phyloP scores from a whole-genome alignment of 1,140 invertebrate genomes.

The Ooceraea biroi region DNA sequence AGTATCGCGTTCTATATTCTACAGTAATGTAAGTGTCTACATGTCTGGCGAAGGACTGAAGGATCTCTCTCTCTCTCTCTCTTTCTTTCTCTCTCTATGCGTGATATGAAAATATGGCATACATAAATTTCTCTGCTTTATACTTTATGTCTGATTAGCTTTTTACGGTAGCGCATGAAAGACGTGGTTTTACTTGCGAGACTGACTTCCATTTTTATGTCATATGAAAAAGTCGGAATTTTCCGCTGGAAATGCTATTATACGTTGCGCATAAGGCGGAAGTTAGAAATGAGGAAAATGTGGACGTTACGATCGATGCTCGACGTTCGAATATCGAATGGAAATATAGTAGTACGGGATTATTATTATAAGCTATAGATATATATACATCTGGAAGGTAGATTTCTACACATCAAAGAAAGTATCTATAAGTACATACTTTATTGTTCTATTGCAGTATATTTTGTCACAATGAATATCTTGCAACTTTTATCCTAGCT shows the following conservation, averaged over 20 bases:
- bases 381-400: background rate
- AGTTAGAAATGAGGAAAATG: slow-evolving; percentile 47
- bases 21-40: background rate
- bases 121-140: slow-evolving; percentile 39
- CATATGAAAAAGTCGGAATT: slow-evolving; percentile 37
- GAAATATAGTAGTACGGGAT: slow-evolving; percentile 28
- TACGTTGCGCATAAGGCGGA: slow-evolving; percentile 10
- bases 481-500: background rate
- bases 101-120: slow-evolving; percentile 1
- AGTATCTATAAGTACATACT: slow-evolving; percentile 12
- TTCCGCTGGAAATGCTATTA: slow-evolving; percentile 28
- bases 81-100: too few species aligned
- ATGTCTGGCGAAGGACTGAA: background rate
- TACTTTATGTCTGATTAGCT: slow-evolving; percentile 39
- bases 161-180: slow-evolving; percentile 28
- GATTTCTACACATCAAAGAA: background rate
- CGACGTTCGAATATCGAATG: slow-evolving; percentile 32
- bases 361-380: slow-evolving; percentile 31
- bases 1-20: background rate
- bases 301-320: slow-evolving; percentile 12
- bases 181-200: background rate
- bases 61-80: too few species aligned
- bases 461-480: background rate
- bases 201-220: slow-evolving; percentile 29
- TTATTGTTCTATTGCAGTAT: slow-evolving; percentile 26